phyloP scores from a whole-genome alignment of 2,888 invertebrate genomes.

The Eristalis intricaria region DNA sequence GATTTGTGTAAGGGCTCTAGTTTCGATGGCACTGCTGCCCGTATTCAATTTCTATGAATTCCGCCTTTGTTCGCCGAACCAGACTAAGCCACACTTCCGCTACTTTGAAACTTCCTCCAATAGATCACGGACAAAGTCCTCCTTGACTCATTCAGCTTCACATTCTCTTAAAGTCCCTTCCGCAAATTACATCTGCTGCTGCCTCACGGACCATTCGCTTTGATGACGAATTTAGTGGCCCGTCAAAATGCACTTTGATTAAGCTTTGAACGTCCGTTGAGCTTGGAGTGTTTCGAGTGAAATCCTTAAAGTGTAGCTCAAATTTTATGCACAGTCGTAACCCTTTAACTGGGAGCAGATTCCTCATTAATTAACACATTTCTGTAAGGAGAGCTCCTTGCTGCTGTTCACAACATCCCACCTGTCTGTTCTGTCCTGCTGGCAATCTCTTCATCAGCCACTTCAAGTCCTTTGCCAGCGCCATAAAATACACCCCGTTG shows the following conservation, averaged over 20 bases:
- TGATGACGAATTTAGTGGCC: not conserved
- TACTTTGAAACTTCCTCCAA: too few species aligned
- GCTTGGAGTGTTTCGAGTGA: not conserved
- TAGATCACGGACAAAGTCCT: too few species aligned
- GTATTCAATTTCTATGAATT: too few species aligned
- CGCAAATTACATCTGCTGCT: not conserved
- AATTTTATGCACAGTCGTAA: not conserved
- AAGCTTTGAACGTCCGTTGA: not conserved
- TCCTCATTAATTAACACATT: conserved; percentile 20
- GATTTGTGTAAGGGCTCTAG: too few species aligned
- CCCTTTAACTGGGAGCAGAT: not conserved
- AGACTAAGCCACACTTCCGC: too few species aligned
- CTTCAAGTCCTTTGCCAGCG: conserved; percentile 5
- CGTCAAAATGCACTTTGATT: not conserved
- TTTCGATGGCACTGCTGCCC: too few species aligned
- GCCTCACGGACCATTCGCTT: not conserved
- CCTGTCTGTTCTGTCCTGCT: not conserved
- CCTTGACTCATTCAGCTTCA: not conserved
- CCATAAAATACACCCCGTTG: conserved; percentile 7
- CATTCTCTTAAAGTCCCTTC: not conserved
- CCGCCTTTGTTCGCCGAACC: too few species aligned
- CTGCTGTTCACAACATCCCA: not conserved
- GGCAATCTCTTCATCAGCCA: not conserved
- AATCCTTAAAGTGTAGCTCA: not conserved
- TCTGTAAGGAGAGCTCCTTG: conserved; percentile 22